Evolutionary conservation across 2,797 vertebrate genomes (phyloP).

Genomic region (Urocyon cinereoargenteus): DNA sequence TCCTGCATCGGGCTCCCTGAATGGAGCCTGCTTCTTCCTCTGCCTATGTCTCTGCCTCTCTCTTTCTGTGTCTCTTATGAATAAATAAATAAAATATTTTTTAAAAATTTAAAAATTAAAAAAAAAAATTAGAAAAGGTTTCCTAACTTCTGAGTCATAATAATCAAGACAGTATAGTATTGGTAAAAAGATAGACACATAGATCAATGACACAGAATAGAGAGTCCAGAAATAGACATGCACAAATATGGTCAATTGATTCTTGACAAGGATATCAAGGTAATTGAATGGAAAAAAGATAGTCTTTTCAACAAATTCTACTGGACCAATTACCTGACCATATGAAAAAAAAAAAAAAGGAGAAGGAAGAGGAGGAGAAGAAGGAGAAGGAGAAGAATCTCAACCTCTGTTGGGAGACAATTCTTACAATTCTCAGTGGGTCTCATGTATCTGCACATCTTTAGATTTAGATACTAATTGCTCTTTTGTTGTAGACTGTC

Average conservation of each 20-base stretch:
- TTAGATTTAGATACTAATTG: background rate
- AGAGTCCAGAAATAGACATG: background rate
- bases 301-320: constrained; percentile 5
- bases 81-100: too few species aligned
- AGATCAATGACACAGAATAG: background rate
- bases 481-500: constrained; percentile 8
- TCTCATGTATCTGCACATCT: background rate
- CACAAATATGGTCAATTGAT: background rate
- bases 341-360: background rate
- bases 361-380: too few species aligned
- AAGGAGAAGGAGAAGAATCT: background rate
- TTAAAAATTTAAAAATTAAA: too few species aligned
- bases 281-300: constrained; percentile 8
- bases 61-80: too few species aligned
- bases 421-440: background rate
- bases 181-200: constrained; percentile 5
- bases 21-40: too few species aligned
- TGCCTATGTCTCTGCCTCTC: too few species aligned
- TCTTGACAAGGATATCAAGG: constrained; percentile 45
- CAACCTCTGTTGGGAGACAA: background rate
- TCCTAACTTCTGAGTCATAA: constrained; percentile 6
- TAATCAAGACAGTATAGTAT: background rate
- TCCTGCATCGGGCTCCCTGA: too few species aligned
- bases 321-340: background rate
- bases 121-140: background rate